Conservation (phyloP, 1,140 invertebrate genomes). For the Aphis gossypii region DNA sequence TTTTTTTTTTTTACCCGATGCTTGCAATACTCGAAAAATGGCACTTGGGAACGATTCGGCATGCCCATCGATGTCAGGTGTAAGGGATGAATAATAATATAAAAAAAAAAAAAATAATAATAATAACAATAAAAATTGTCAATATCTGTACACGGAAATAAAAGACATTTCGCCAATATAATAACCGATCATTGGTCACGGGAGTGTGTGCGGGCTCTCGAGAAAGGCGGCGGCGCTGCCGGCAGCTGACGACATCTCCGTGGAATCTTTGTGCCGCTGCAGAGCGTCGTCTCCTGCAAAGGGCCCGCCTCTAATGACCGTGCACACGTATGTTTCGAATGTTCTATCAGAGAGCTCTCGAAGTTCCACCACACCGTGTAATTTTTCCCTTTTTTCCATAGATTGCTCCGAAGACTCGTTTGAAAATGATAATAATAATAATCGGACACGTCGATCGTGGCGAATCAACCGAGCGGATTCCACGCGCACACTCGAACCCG, state of each 20-base stretch:
- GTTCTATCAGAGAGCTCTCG: background rate
- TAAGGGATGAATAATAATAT: background rate
- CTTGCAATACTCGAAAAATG: background rate
- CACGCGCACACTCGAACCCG: background rate
- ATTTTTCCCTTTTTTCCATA: background rate
- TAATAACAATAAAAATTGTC: background rate
- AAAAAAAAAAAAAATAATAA: background rate
- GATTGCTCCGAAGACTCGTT: background rate
- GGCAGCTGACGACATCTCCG: background rate
- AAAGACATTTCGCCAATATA: background rate
- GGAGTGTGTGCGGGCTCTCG: constrained; percentile 44
- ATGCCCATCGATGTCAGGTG: background rate
- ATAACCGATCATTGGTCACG: constrained; percentile 40
- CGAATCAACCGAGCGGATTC: background rate
- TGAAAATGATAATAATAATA: constrained; percentile 14
- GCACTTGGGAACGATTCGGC: background rate
- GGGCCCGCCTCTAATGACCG: constrained; percentile 21
- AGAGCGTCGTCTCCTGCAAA: background rate
- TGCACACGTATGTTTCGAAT: background rate
- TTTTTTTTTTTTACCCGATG: background rate
- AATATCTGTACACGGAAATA: constrained; percentile 1
- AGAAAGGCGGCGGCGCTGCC: background rate
- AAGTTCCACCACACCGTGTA: background rate
- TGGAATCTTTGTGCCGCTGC: background rate
- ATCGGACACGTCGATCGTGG: background rate